phyloP scores from a whole-genome alignment of 2,113 vertebrate species.

The Microtus richardsoni region DNA sequence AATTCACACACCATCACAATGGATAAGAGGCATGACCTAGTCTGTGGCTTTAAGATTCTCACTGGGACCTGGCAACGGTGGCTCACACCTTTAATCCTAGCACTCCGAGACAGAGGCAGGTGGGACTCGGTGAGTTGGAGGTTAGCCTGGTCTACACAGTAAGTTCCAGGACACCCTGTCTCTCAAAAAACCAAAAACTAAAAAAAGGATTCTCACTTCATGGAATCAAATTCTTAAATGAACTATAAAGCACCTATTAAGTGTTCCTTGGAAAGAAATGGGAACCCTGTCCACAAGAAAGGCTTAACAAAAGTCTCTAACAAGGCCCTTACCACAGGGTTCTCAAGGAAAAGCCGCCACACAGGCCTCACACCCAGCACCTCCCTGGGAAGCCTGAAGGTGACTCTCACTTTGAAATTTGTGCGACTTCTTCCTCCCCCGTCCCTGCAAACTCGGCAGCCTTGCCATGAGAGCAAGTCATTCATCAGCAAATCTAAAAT shows the following conservation, averaged over 20 bases:
- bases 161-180: not conserved
- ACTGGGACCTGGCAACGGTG: not conserved
- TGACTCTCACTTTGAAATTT: not conserved
- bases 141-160: not conserved
- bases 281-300: not conserved
- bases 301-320: rapidly evolving
- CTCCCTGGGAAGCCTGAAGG: not conserved
- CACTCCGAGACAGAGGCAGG: not conserved
- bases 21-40: not conserved
- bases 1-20: not conserved
- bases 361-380: not conserved
- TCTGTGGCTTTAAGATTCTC: not conserved
- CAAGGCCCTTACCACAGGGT: rapidly evolving
- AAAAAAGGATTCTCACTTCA: not conserved
- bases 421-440: not conserved
- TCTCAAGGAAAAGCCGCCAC: rapidly evolving
- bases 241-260: not conserved
- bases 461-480: slow-evolving; percentile 14
- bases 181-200: not conserved
- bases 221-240: not conserved
- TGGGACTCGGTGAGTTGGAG: not conserved
- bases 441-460: slow-evolving; percentile 38
- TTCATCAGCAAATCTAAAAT: slow-evolving; percentile 78
- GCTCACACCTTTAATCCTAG: not conserved
- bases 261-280: not conserved